A percentile compares a stretch with the other conserved stretches of the same genome.
These are phyloP conservation scores for Hecatera dysodea DNA, from an alignment of 2,888 invertebrate species.

Conservation along the genomic window DNA sequence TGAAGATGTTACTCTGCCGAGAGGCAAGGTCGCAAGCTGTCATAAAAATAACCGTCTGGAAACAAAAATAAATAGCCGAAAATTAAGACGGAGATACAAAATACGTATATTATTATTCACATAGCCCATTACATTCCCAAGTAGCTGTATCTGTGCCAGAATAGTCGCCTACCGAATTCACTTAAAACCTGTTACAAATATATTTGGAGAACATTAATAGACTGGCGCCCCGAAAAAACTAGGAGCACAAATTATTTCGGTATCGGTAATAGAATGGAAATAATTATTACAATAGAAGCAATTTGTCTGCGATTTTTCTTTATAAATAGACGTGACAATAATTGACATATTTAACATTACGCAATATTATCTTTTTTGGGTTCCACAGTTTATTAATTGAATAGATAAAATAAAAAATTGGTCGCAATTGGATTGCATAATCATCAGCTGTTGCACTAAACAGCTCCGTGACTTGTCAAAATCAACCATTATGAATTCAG, in stretches of 20 bases:
- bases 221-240: not conserved
- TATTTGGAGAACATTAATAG: not conserved
- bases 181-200: not conserved
- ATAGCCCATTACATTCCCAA: not conserved
- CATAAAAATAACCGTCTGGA: slow-evolving; percentile 8
- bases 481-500: no score
- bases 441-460: no score
- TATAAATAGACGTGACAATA: not conserved
- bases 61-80: slow-evolving; percentile 1
- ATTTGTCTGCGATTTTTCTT: slow-evolving; percentile 3
- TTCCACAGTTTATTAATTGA: no score
- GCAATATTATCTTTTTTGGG: not conserved
- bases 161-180: slow-evolving; percentile 3
- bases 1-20: not conserved
- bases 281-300: slow-evolving; percentile 1
- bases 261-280: slow-evolving; percentile 6
- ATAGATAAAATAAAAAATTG: no score
- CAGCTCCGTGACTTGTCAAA: no score
- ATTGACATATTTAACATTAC: not conserved
- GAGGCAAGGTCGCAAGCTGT: not conserved
- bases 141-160: not conserved
- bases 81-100: not conserved
- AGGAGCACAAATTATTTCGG: not conserved
- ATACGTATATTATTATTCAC: slow-evolving; percentile 13
- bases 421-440: no score